These are phyloP conservation scores for Cygnus buccinator DNA, from an alignment of 2,113 vertebrate species.

Conservation along the genomic window DNA sequence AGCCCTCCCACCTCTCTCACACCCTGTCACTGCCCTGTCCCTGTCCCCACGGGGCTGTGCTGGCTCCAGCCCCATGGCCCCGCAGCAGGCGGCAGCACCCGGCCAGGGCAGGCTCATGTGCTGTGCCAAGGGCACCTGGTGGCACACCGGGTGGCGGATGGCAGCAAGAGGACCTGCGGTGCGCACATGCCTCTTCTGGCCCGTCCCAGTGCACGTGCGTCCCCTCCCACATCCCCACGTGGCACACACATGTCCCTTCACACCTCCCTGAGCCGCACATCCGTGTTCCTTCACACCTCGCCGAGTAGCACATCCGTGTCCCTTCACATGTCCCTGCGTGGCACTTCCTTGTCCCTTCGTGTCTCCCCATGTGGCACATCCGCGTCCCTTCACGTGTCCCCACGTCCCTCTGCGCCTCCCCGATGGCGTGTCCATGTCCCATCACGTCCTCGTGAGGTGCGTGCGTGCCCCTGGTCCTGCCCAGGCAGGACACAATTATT, in stretches of 20 bases:
- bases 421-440: accelerated
- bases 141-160: not conserved
- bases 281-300: too few relatives aligned
- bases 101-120: accelerated
- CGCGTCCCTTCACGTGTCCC: accelerated
- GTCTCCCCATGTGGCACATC: not conserved
- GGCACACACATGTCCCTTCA: too few relatives aligned
- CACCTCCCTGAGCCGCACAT: too few relatives aligned
- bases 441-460: not conserved
- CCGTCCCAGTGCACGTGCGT: too few relatives aligned
- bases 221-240: too few relatives aligned
- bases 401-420: accelerated
- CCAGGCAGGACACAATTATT: not conserved
- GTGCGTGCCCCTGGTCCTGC: not conserved
- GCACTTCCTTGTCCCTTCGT: not conserved
- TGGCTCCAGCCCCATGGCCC: accelerated
- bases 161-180: accelerated
- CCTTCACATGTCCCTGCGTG: too few relatives aligned
- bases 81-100: not conserved
- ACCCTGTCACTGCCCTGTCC: accelerated
- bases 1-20: not conserved
- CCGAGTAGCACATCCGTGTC: too few relatives aligned
- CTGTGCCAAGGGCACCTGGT: accelerated
- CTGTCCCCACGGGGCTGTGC: not conserved
- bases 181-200: too few relatives aligned